Conservation (phyloP, 2,113 vertebrate species). For the Heteronetta atricapilla region DNA sequence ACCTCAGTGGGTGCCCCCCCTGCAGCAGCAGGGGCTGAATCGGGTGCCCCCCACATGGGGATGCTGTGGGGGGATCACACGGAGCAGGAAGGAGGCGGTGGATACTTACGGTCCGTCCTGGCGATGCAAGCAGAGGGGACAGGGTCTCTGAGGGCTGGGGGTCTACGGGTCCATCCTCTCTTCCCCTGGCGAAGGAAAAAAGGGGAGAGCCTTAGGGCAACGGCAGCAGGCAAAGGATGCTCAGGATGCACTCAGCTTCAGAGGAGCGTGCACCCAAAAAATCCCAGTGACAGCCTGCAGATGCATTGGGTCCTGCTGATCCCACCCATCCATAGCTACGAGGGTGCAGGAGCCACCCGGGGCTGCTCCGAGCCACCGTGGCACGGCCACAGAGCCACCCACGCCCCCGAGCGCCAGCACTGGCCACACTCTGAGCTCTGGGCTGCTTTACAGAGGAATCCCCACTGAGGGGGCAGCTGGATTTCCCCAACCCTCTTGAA, state of each 20-base stretch:
- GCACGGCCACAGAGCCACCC: background rate
- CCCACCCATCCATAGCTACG: background rate
- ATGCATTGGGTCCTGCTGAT: fast-evolving
- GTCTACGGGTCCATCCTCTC: slow-evolving; percentile 26
- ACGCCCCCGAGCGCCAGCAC: background rate
- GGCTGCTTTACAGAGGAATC: background rate
- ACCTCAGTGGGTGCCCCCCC: too few relatives aligned
- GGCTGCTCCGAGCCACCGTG: background rate
- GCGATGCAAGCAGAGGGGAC: background rate
- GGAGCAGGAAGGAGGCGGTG: background rate
- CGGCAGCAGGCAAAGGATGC: too few relatives aligned
- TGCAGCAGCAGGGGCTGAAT: too few relatives aligned
- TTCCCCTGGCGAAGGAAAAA: slow-evolving; percentile 23
- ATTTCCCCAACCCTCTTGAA: fast-evolving
- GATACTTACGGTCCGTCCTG: slow-evolving; percentile 51
- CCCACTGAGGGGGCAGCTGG: too few relatives aligned
- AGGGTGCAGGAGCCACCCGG: background rate
- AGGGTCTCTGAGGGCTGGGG: background rate
- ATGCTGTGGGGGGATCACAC: background rate
- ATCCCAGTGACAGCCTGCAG: too few relatives aligned
- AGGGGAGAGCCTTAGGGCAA: background rate
- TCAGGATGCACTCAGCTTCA: fast-evolving
- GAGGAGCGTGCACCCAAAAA: background rate
- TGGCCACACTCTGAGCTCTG: background rate
- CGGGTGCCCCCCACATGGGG: too few relatives aligned